phyloP scores from a whole-genome alignment of 2,888 invertebrate species.

The Limnephilus auricula region DNA sequence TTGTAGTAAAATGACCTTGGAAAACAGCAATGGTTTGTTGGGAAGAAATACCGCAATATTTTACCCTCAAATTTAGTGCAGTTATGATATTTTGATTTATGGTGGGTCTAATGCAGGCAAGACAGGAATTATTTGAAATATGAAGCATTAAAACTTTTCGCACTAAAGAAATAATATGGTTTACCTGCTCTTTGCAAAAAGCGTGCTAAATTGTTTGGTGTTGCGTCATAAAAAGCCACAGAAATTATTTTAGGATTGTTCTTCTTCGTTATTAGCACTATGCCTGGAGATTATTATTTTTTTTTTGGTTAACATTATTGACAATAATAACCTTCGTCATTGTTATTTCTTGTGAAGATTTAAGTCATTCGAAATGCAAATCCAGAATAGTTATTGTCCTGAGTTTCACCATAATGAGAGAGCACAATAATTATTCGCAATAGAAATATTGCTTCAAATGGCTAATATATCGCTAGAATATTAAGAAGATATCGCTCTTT shows the following conservation, averaged over 20 bases:
- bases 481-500: no score
- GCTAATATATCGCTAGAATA: no score
- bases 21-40: not conserved
- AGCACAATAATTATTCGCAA: no score
- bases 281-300: not conserved
- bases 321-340: not conserved
- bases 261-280: not conserved
- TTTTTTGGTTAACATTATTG: not conserved
- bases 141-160: conserved; percentile 21
- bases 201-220: not conserved
- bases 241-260: not conserved
- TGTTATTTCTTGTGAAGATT: not conserved
- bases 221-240: conserved; percentile 18
- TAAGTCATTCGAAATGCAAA: no score
- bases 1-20: not conserved
- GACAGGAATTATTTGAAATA: conserved; percentile 21
- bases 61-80: conserved; percentile 25
- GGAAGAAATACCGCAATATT: conserved; percentile 49
- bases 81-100: conserved; percentile 17
- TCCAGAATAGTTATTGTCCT: no score
- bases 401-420: no score
- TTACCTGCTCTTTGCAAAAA: conserved; percentile 18
- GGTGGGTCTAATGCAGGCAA: not conserved
- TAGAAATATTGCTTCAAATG: no score
- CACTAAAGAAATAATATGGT: not conserved